These are phyloP conservation scores for Lepidonotus clava DNA, from an alignment of 2,888 invertebrate species.

Conservation along the genomic window DNA sequence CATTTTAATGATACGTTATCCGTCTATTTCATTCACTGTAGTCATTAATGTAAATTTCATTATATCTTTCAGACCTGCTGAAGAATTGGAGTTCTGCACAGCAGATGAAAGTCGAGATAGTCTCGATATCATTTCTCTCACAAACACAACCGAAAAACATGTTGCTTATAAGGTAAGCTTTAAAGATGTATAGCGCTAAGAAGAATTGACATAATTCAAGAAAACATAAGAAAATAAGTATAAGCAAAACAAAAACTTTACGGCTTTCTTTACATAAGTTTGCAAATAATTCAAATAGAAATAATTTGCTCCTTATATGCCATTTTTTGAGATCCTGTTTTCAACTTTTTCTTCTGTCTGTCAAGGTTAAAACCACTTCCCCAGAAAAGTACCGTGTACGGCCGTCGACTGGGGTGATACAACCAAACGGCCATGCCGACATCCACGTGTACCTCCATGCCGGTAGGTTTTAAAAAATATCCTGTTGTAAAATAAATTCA, in stretches of 20 bases:
- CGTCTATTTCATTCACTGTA: neutral
- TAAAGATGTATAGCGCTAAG: neutral
- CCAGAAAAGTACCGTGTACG: constrained; percentile 96
- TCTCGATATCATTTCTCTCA: constrained; percentile 81
- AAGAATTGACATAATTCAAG: too few relatives aligned
- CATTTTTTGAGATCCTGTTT: too few relatives aligned
- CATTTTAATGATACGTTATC: neutral
- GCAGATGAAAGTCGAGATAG: constrained; percentile 79
- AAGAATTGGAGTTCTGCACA: constrained; percentile 85
- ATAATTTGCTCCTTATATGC: too few relatives aligned
- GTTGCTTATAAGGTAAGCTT: constrained; percentile 86
- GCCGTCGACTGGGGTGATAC: constrained; percentile 90
- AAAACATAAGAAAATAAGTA: too few relatives aligned
- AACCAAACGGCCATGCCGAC: constrained; percentile 83
- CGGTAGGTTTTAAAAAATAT: too few relatives aligned
- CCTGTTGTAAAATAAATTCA: neutral
- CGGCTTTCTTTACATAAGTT: too few relatives aligned
- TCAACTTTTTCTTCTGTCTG: neutral
- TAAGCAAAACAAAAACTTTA: too few relatives aligned
- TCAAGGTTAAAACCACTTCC: constrained; percentile 96
- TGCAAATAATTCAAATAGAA: too few relatives aligned
- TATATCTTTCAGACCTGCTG: constrained; percentile 84
- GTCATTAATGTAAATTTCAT: neutral
- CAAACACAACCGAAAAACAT: constrained; percentile 85
- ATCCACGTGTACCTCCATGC: constrained; percentile 89